Base-by-base conservation (phyloP, 2,113 vertebrate genomes). In the Gasterosteus nipponicus region DNA sequence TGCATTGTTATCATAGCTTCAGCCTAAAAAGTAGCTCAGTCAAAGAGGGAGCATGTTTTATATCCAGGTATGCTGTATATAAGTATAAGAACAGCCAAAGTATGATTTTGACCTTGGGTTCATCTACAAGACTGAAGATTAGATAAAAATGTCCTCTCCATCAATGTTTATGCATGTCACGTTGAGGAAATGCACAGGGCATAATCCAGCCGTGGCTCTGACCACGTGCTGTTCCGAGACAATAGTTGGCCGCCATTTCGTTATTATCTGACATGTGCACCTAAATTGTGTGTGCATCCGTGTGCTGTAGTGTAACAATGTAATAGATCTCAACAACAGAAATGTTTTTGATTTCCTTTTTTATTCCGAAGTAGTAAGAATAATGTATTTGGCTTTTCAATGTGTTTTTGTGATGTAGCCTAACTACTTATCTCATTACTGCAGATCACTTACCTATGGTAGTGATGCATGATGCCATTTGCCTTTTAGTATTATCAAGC, bases 401-500 rank as follows among this genome's bases (percentile, higher is more conserved):
- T 53, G 11, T 12, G 38, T 68, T 63, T 47, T 71, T 19, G 26
- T 51, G 16, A 41, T 41, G 44, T 60, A 15, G 2, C 18, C 41
- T 41, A n/a, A 67, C 42, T 78, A 12, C 39, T 68, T 49, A n/a
- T 77, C 46, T 54, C 57, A 69, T 54, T 35, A 46, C n/a, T 66
- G 44, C 2, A 0, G 3, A 33, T 54, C 26, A 68, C 15, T 64
- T 59, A 44, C 22, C 47, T 70, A 38, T 35, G 19, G 29, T 10
- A 16, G 26, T 8, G 11, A 33, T 62, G 0, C 22, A 35, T 47
- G 51, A 12, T 35, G 63, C 18, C 2, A 66, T 29, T 6, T 51
- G 33, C 47, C 16, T 56, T 16, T 18, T 39, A 35, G 22, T 41
- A 49, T 65, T 26, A 46, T 66, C 4, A 49, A 58, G 22, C 60